phyloP scores from a whole-genome alignment of 2,113 vertebrate species.

The Cyphomyrus plagiostoma region DNA sequence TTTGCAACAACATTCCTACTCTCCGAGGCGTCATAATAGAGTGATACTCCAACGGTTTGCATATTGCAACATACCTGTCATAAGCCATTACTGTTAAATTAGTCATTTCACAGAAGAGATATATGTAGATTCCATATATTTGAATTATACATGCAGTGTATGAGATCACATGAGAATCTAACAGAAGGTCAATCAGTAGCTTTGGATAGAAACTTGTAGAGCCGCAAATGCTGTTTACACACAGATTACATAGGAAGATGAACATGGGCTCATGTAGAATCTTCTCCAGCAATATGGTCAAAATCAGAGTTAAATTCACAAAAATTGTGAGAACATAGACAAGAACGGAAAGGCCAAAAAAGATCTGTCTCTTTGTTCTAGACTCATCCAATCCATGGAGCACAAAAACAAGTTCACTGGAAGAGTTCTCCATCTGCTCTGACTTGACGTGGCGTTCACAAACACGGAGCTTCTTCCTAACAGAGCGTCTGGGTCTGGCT shows the following conservation, averaged over 20 bases:
- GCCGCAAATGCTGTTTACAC: slow-evolving; percentile 39
- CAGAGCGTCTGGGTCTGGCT: background rate
- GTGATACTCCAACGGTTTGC: slow-evolving; percentile 36
- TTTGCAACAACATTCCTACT: background rate
- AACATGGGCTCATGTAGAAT: background rate
- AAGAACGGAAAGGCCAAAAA: background rate
- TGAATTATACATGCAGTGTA: slow-evolving; percentile 49
- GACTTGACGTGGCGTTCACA: background rate
- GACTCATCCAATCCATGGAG: background rate
- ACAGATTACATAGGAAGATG: slow-evolving; percentile 53
- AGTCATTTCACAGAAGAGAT: slow-evolving; percentile 40
- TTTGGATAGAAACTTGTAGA: slow-evolving; percentile 48
- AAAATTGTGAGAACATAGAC: background rate
- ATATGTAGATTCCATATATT: slow-evolving; percentile 41
- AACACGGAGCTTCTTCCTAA: background rate
- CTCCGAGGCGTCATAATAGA: background rate
- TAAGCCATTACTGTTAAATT: slow-evolving; percentile 13
- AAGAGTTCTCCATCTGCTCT: background rate
- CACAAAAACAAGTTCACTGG: background rate
- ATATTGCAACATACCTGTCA: slow-evolving; percentile 33
- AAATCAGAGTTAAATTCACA: background rate
- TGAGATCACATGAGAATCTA: slow-evolving; percentile 42
- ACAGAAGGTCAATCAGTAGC: slow-evolving; percentile 47
- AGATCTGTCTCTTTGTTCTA: background rate
- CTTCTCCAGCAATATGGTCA: background rate